These are phyloP conservation scores for Mesaphorura yosii DNA, from an alignment of 1,140 invertebrate species.

Conservation along the genomic window DNA sequence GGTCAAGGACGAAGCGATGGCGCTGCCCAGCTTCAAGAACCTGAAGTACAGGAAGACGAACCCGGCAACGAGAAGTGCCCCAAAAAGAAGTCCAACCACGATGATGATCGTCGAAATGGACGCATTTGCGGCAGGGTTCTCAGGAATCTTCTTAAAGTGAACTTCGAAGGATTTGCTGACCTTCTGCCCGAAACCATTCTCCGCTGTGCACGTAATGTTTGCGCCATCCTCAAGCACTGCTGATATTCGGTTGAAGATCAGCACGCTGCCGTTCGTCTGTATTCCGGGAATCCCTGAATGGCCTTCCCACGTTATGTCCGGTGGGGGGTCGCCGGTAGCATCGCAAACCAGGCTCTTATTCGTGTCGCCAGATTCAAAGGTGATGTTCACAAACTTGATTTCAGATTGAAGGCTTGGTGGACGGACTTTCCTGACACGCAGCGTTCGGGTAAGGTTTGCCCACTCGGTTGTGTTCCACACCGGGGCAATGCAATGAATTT, in stretches of 20 bases:
- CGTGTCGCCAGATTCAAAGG: neutral
- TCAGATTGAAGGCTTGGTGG: neutral
- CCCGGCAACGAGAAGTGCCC: no score
- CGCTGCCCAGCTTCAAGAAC: neutral
- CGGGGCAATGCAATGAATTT: slow-evolving; percentile 6
- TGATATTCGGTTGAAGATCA: no score
- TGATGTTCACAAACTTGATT: neutral
- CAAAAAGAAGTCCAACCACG: no score
- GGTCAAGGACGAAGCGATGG: neutral
- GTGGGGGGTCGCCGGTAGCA: neutral
- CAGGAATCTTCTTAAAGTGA: neutral
- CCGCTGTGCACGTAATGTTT: no score
- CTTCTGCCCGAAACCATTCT: neutral
- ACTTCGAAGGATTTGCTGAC: neutral
- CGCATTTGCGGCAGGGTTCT: neutral
- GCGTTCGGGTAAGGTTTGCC: neutral
- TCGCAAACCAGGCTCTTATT: neutral
- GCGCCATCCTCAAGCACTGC: no score
- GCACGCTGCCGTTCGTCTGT: no score
- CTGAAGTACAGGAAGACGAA: neutral
- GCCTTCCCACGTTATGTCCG: neutral
- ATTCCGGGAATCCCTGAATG: neutral
- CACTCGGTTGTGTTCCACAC: slow-evolving; percentile 23
- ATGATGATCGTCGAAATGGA: neutral
- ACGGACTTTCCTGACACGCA: slow-evolving; percentile 1